phyloP scores from a whole-genome alignment of 2,888 invertebrate genomes.

The Masnerella sp. region DNA sequence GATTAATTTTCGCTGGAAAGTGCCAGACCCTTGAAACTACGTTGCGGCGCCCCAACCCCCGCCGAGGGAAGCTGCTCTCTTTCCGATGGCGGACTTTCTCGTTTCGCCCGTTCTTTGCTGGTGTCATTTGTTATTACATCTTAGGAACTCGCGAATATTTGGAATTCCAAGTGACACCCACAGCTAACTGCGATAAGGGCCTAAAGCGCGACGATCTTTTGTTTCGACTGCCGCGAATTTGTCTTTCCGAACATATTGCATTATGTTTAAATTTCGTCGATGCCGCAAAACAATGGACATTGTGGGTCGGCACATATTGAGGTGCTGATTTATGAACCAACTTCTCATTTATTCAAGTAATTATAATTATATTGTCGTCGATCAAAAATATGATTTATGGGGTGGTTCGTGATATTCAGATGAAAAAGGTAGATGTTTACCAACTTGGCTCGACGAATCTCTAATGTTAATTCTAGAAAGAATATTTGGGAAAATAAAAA shows the following conservation, averaged over 20 bases:
- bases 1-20: constrained; percentile 71
- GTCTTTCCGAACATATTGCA: constrained; percentile 42
- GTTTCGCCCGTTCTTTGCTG: constrained; percentile 57
- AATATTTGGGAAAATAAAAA: too few species aligned
- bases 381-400: too few species aligned
- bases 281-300: constrained; percentile 8
- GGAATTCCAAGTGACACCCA: constrained; percentile 75
- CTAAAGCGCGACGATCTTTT: constrained; percentile 46
- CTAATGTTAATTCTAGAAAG: too few species aligned
- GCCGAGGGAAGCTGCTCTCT: constrained; percentile 50
- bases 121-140: constrained; percentile 76
- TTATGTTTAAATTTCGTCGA: constrained; percentile 33
- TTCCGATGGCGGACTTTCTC: constrained; percentile 57
- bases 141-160: constrained; percentile 75
- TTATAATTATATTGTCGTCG: too few species aligned
- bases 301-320: constrained; percentile 18
- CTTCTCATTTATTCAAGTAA: too few species aligned
- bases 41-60: constrained; percentile 64
- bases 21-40: constrained; percentile 71
- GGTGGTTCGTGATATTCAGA: too few species aligned
- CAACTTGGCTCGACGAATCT: too few species aligned
- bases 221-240: constrained; percentile 42
- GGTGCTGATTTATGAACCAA: constrained; percentile 19
- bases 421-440: too few species aligned
- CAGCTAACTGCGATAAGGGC: constrained; percentile 66